Conservation (phyloP, 1,140 invertebrate species). For the Bemisia tabaci region DNA sequence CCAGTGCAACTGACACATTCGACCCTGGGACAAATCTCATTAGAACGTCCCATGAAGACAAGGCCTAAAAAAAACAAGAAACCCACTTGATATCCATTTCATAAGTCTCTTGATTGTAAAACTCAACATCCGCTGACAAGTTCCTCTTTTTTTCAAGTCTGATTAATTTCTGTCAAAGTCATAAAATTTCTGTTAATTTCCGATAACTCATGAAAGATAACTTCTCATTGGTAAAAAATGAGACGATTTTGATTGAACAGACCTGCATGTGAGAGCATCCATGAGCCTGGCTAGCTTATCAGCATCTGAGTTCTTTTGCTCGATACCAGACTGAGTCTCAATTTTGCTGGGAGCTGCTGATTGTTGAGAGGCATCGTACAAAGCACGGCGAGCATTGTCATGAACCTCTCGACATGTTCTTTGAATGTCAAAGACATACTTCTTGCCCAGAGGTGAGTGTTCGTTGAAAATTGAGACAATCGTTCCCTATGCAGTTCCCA, state of each 20-base stretch:
- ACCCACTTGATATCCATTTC: too few species aligned
- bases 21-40: too few species aligned
- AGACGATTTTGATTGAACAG: background rate
- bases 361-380: constrained; percentile 46
- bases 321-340: constrained; percentile 25
- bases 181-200: too few species aligned
- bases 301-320: constrained; percentile 28
- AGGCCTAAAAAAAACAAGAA: too few species aligned
- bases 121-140: too few species aligned
- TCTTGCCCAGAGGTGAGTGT: constrained; percentile 68
- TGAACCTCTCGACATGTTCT: constrained; percentile 75
- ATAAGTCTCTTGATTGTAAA: too few species aligned
- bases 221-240: too few species aligned
- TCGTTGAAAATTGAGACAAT: constrained; percentile 83
- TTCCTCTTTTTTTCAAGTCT: too few species aligned
- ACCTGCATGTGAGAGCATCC: constrained; percentile 58
- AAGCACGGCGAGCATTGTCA: constrained; percentile 61
- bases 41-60: too few species aligned
- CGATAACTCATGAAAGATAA: too few species aligned
- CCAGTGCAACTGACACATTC: too few species aligned
- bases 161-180: too few species aligned
- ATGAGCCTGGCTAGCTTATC: constrained; percentile 41
- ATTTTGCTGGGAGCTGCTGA: constrained; percentile 18
- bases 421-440: constrained; percentile 78
- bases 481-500: constrained; percentile 43